Evolutionary conservation across 2,888 invertebrate species (phyloP).

Genomic region (Autographa pulchrina): DNA sequence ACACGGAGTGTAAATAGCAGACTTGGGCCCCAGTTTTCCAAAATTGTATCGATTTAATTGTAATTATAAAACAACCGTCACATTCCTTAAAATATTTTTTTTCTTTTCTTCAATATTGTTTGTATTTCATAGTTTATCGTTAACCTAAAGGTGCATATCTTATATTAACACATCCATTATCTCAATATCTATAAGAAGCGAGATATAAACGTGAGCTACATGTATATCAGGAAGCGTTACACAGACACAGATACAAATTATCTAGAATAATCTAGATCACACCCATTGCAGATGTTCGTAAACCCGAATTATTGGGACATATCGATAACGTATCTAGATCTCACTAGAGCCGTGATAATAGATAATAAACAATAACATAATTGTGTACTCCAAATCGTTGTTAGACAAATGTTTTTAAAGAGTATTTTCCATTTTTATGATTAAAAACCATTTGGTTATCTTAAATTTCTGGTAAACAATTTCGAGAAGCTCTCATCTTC

Average conservation of each 20-base stretch:
- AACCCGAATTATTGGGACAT: conserved; percentile 22
- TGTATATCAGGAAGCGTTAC: neutral
- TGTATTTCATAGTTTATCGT: neutral
- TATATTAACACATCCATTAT: neutral
- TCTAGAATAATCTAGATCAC: conserved; percentile 19
- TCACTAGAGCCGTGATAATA: conserved; percentile 17
- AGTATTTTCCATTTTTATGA: no score
- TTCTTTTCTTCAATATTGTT: no score
- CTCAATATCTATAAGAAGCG: neutral
- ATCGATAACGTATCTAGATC: conserved; percentile 23
- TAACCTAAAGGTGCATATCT: neutral
- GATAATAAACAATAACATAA: conserved; percentile 11
- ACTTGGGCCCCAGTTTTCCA: no score
- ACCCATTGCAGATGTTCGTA: conserved; percentile 14
- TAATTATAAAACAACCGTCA: no score
- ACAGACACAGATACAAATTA: neutral
- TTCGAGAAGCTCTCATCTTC: no score
- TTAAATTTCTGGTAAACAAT: no score
- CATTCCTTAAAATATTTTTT: no score
- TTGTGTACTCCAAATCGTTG: neutral
- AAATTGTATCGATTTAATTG: no score
- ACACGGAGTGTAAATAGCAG: no score
- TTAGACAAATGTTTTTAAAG: neutral
- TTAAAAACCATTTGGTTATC: no score
- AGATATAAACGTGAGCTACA: neutral